A percentile compares a stretch with the other conserved stretches of the same genome.
phyloP scores from a whole-genome alignment of 2,888 invertebrate genomes.

The Pinctada fucata region DNA sequence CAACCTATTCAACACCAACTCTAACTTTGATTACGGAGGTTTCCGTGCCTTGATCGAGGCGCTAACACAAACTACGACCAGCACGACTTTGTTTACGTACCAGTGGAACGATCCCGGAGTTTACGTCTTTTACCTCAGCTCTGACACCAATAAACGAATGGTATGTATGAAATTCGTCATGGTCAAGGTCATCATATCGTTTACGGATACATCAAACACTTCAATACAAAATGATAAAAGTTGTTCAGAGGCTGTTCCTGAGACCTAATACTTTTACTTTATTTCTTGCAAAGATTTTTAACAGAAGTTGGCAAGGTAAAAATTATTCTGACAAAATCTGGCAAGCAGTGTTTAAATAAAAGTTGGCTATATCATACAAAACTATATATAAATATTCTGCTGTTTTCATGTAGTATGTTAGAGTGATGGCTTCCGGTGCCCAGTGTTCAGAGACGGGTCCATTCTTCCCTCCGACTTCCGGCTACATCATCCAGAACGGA shows the following conservation, averaged over 20 bases:
- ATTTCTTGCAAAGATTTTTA: no score
- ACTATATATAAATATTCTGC: no score
- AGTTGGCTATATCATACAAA: no score
- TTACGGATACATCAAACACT: neutral
- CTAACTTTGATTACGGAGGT: conserved; percentile 74
- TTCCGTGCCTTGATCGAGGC: conserved; percentile 71
- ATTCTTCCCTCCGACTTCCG: conserved; percentile 73
- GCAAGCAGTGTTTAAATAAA: no score
- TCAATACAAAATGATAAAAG: neutral
- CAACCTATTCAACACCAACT: conserved; percentile 74
- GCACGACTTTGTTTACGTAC: conserved; percentile 72
- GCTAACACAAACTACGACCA: conserved; percentile 60
- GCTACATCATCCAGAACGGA: conserved; percentile 69
- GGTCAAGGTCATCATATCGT: neutral
- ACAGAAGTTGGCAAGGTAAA: no score
- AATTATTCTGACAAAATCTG: no score
- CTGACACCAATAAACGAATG: conserved; percentile 71
- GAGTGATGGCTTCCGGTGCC: conserved; percentile 70
- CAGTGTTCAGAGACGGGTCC: conserved; percentile 72
- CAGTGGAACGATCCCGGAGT: conserved; percentile 72
- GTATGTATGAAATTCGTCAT: conserved; percentile 49
- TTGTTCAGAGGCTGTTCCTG: neutral
- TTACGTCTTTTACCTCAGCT: conserved; percentile 72
- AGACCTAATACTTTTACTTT: no score
- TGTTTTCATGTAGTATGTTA: conserved; percentile 65